phyloP scores from a whole-genome alignment of 2,888 invertebrate species.

The Phasia obesa region DNA sequence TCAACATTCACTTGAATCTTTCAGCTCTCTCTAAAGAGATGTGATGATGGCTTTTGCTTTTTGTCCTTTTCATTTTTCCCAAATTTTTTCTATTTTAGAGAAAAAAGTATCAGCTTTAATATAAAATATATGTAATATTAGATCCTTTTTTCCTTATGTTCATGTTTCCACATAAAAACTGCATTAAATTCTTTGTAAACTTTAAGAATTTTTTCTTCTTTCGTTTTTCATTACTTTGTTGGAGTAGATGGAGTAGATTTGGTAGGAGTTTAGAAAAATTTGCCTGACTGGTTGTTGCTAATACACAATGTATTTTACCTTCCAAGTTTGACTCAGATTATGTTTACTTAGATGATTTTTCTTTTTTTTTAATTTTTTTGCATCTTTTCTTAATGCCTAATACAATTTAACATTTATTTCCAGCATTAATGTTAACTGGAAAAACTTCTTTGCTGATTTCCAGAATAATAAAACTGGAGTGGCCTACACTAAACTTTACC shows the following conservation, averaged over 20 bases:
- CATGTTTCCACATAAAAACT: constrained; percentile 16
- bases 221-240: neutral
- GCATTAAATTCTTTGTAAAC: constrained; percentile 48
- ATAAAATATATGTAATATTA: constrained; percentile 22
- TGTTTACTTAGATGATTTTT: constrained; percentile 65
- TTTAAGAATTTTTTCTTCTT: constrained; percentile 46
- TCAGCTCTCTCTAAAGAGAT: constrained; percentile 1
- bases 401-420: constrained; percentile 27
- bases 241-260: too few species aligned
- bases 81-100: neutral
- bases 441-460: neutral
- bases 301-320: constrained; percentile 27
- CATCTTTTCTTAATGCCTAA: constrained; percentile 21
- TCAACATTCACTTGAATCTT: constrained; percentile 40
- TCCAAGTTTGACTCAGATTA: constrained; percentile 66
- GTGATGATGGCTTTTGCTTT: constrained; percentile 23
- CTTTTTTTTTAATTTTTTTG: constrained; percentile 24
- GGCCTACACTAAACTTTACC: too few species aligned
- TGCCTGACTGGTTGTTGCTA: constrained; percentile 2
- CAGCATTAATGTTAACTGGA: neutral
- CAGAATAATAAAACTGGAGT: too few species aligned
- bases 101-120: constrained; percentile 34
- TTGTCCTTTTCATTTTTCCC: neutral
- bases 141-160: neutral
- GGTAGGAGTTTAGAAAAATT: neutral